These are phyloP conservation scores for Aporrectodea caliginosa DNA, from an alignment of 1,140 invertebrate genomes.

Conservation along the genomic window DNA sequence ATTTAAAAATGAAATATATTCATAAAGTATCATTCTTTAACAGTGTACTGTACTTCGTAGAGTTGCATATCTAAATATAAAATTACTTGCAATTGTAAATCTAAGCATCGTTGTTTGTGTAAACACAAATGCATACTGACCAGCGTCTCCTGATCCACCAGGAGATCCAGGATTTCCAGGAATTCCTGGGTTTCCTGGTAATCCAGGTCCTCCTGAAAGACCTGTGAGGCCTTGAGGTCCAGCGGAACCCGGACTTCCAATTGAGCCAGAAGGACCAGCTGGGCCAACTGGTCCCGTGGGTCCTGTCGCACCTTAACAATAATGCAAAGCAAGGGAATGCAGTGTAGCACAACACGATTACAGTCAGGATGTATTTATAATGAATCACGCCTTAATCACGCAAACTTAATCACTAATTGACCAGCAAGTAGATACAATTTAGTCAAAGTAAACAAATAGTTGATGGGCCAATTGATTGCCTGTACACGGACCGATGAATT, in stretches of 20 bases:
- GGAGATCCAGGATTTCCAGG: not conserved
- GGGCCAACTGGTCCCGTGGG: not conserved
- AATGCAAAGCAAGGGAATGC: not conserved
- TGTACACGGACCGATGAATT: no score
- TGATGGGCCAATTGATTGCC: not conserved
- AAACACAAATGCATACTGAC: no score
- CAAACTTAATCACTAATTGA: not conserved
- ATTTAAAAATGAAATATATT: no score
- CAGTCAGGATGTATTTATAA: not conserved
- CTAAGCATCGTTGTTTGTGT: no score
- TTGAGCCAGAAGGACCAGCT: not conserved
- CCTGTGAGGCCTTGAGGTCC: not conserved
- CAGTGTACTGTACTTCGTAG: no score
- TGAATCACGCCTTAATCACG: not conserved
- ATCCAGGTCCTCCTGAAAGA: not conserved
- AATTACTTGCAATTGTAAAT: no score
- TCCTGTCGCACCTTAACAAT: not conserved
- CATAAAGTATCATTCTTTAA: no score
- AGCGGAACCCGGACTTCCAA: not conserved
- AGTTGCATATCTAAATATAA: no score
- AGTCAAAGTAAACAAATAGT: not conserved
- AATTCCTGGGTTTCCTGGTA: not conserved
- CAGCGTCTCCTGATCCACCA: not conserved
- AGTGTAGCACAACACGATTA: not conserved
- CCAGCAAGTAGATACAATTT: not conserved